These are phyloP conservation scores for Coregonus suidteri DNA, from an alignment of 2,797 vertebrate genomes.

Conservation along the genomic window DNA sequence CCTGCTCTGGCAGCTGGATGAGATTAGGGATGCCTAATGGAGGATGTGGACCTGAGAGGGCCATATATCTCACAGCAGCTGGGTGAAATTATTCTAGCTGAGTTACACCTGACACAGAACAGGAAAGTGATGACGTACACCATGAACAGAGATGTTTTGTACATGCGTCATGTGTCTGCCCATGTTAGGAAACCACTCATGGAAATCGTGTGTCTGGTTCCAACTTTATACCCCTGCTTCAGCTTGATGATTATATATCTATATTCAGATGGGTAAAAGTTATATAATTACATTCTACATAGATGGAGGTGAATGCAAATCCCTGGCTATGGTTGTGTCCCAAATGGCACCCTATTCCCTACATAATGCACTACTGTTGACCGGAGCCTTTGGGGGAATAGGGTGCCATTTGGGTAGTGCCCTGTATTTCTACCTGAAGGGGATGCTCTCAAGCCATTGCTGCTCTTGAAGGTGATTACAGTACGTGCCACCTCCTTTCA, in stretches of 20 bases:
- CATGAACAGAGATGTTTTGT: not conserved
- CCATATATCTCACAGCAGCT: not conserved
- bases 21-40: slow-evolving; percentile 4
- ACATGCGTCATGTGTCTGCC: not conserved
- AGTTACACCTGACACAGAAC: not conserved
- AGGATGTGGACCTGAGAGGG: not conserved
- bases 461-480: not conserved
- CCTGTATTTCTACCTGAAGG: not conserved
- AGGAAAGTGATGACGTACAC: not conserved
- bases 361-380: not conserved
- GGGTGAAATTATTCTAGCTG: not conserved
- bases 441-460: not conserved
- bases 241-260: not conserved
- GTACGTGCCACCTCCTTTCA: slow-evolving; percentile 18
- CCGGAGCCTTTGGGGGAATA: not conserved
- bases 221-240: not conserved
- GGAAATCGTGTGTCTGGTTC: not conserved
- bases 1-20: not conserved
- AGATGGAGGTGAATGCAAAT: not conserved
- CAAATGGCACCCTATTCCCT: not conserved
- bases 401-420: not conserved
- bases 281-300: not conserved
- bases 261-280: not conserved
- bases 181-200: not conserved
- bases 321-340: not conserved